Evolutionary conservation across 2,888 invertebrate genomes (phyloP), one percentile per base, ranked within the genome.

Genomic region (Polyommatus iphigenia): DNA sequence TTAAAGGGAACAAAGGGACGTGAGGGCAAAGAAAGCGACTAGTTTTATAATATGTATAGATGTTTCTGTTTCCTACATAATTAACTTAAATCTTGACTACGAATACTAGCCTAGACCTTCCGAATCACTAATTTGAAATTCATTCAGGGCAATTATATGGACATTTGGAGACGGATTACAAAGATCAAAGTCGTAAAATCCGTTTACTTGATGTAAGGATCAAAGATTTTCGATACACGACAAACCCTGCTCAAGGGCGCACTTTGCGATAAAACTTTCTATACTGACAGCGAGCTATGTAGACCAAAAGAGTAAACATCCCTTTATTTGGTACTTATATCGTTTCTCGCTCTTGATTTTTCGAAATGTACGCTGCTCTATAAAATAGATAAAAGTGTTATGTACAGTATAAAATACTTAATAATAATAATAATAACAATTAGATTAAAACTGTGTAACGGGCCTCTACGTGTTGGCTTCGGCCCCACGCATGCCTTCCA

Each of bases 141-240:
- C 59, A 62, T 32, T 5, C 18, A 71, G 0, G 18, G 15, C 71
- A 32, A 71, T 32, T 32, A 71, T 4, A 29, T 0, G 8, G 6
- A 71, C 71, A 32, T 36, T 32, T 29, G 29, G 1, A 32, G 32
- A 29, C 6, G 32, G 18, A 71, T 36, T 5, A 29, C 32, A 32
- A 32, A 71, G 29, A 71, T 71, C 71, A 71, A 71, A 71, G 32
- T 71, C 32, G 3, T 18, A 29, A 71, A 71, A 71, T 71, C 71
- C 71, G 71, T 71, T 32, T 3, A 71, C 71, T 71, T 36, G 29
- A 71, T 29, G 20, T 32, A 5, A 7, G 32, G 71, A 71, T 71
- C 71, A 71, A 71, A 71, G 71, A 29, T 36, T 71, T 36, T 71
- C 32, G 71, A 71, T 71, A 71, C 32, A 71, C 32, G 32, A 71